Conservation (phyloP, 2,113 vertebrate genomes). For the Neolamprologus brichardi region DNA sequence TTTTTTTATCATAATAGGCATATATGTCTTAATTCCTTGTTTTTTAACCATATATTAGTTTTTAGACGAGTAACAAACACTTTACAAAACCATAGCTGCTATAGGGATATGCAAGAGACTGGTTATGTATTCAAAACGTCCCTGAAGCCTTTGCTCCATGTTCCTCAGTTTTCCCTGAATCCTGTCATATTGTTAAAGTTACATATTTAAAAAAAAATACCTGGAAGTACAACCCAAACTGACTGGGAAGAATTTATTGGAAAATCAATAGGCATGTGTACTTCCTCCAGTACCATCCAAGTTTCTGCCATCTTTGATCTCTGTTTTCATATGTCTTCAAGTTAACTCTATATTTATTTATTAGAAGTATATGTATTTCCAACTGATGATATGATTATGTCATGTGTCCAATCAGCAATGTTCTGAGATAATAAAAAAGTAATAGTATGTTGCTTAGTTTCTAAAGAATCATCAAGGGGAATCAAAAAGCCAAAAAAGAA, state of each 20-base stretch:
- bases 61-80: background rate
- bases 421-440: background rate
- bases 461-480: background rate
- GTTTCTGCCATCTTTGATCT: background rate
- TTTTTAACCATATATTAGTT: background rate
- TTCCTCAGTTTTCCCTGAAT: background rate
- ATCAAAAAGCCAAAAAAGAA: background rate
- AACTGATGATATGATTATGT: background rate
- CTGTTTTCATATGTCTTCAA: background rate
- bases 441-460: background rate
- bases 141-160: background rate
- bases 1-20: background rate
- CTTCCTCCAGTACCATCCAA: background rate
- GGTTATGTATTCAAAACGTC: background rate
- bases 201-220: background rate
- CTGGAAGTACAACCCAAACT: background rate
- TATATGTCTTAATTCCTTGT: background rate
- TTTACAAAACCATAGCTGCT: background rate
- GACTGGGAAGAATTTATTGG: background rate
- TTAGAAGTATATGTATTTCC: background rate
- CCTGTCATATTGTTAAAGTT: background rate
- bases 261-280: background rate
- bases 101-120: background rate
- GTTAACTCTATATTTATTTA: background rate
- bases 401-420: background rate